Percentiles rank a stretch among this genome's conserved stretches.
Evolutionary conservation across 2,888 invertebrate species (phyloP).

Genomic region (Nipponacmea schrenckii): DNA sequence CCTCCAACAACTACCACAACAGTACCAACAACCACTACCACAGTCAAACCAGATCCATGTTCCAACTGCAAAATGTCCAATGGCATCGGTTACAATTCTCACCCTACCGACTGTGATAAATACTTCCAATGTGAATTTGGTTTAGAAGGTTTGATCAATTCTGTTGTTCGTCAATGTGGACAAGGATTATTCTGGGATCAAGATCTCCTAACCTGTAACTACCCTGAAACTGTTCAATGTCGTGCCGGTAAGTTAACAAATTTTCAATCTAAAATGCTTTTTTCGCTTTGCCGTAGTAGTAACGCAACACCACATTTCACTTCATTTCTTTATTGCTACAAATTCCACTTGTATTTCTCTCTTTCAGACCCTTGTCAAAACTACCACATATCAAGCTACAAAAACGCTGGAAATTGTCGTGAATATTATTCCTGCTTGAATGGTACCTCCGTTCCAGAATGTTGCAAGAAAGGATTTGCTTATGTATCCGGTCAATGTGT

Average conservation of each 20-base stretch:
- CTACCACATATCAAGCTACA: neutral
- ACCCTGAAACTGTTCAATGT: conserved; percentile 25
- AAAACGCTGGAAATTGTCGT: conserved; percentile 36
- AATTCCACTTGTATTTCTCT: neutral
- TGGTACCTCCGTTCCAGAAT: conserved; percentile 37
- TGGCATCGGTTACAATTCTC: conserved; percentile 36
- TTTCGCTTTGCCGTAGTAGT: neutral
- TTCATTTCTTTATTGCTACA: no score
- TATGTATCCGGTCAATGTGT: conserved; percentile 41
- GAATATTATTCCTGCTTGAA: conserved; percentile 45
- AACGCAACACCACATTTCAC: neutral
- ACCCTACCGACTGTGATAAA: conserved; percentile 30
- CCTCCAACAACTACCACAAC: neutral
- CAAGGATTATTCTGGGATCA: conserved; percentile 38
- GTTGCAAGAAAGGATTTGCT: conserved; percentile 41
- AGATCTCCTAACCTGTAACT: conserved; percentile 28
- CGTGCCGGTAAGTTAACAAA: conserved; percentile 19
- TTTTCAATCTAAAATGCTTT: neutral
- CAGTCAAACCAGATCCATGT: conserved; percentile 28
- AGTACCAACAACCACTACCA: neutral
- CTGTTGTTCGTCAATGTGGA: conserved; percentile 29
- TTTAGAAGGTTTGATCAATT: conserved; percentile 18
- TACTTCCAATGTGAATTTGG: conserved; percentile 33
- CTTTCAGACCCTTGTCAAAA: neutral
- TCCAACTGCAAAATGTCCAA: conserved; percentile 31